Evolutionary conservation across 1,140 invertebrate genomes (phyloP), one percentile per base, ranked within the genome.

Genomic region (Bombyx mori): DNA sequence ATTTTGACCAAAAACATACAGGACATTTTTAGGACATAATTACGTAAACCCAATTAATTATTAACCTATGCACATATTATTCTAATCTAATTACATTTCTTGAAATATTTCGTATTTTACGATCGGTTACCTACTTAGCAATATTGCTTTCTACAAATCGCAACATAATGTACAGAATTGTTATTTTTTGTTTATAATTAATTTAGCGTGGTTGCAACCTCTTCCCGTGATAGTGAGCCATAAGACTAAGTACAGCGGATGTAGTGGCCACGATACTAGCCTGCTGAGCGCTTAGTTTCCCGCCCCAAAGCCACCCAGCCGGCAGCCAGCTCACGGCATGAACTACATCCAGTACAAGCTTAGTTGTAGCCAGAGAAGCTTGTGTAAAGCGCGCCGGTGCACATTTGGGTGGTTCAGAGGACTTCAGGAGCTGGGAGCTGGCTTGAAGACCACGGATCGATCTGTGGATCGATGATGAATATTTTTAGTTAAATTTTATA

Each of bases 321-420:
- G 82, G 82, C 26, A 86, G 56, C 80, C 79, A 86, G 68, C 73
- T 81, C 7, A 81, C 82, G 0, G 74, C 65, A 55, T 86, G 82
- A 0, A 82, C 50, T 0, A 81, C 68, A 46, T 86, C 82, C 48
- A 82, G 57, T 0, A 79, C 45, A 6, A 73, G 53, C 66, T 86
- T 86, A 10, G 69, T 78, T 10, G 66, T 75, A 2, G 70, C 73
- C 0, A 86, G 66, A 0, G 73, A 61, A 0, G 79, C 83, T 18
- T 78, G 75, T 0, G 60, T 71, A 63, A 82, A 76, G 2, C 81
- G 64, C 0, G 73, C 77, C 7, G 63, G 52, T 0, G 83, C 79
- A 52, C 83, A 86, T 57, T 77, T 81, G 1, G 78, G 71, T 1
- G 61, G 64, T 0, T 73, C 48, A 0, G 66, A 56, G 0, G 64